These are phyloP conservation scores for Gerris lacustris DNA, from an alignment of 2,888 invertebrate genomes.

Conservation along the genomic window DNA sequence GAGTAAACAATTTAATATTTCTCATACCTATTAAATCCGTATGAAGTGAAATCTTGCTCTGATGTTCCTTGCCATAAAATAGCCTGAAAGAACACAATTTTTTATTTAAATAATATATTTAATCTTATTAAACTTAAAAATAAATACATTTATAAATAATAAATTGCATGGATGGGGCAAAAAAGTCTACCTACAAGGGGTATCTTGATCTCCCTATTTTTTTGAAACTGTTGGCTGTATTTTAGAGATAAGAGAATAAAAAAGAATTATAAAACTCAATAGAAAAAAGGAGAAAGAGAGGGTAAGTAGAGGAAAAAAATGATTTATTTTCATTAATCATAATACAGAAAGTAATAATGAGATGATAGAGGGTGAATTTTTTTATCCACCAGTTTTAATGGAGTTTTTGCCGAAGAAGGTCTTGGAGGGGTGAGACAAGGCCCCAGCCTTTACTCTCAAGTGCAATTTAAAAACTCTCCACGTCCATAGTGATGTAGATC, in stretches of 20 bases:
- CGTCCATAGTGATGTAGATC: not conserved
- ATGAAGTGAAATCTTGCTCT: no score
- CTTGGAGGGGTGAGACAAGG: not conserved
- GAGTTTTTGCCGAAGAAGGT: not conserved
- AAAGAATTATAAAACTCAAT: not conserved
- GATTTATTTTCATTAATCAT: constrained; percentile 3
- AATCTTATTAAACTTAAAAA: no score
- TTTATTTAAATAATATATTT: no score
- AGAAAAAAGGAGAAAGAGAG: not conserved
- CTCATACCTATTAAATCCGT: no score
- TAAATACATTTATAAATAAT: no score
- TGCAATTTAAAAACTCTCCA: constrained; percentile 1
- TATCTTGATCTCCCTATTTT: no score
- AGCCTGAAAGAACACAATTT: no score
- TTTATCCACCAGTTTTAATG: not conserved
- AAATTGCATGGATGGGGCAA: no score
- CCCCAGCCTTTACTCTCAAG: not conserved
- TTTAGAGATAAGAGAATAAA: not conserved
- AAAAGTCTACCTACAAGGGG: no score
- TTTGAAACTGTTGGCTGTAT: no score
- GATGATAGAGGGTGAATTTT: constrained; percentile 1
- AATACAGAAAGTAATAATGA: constrained; percentile 1
- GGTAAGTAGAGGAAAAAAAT: not conserved
- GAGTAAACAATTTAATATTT: no score
- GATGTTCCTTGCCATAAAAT: no score